Evolutionary conservation across 2,113 vertebrate genomes (phyloP).

Genomic region (Rana temporaria): DNA sequence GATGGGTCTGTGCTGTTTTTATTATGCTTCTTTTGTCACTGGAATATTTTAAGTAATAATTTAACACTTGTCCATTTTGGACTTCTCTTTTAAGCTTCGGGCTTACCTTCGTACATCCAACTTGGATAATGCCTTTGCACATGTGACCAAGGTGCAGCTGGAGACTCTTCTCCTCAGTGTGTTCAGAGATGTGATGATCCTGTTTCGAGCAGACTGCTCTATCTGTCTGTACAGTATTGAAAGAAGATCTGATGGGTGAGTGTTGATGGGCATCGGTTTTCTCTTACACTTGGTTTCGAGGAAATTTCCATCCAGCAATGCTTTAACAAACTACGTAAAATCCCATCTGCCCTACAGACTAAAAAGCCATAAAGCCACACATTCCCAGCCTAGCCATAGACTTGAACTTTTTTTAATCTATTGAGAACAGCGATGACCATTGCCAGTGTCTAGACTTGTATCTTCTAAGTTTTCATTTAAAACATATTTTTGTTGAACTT

Average conservation of each 20-base stretch:
- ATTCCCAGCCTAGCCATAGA: no score
- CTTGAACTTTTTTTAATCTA: no score
- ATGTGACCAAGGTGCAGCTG: constrained; percentile 88
- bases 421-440: no score
- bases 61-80: background rate
- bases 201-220: constrained; percentile 94
- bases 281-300: no score
- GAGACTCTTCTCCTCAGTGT: constrained; percentile 92
- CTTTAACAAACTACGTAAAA: no score
- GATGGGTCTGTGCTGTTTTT: no score
- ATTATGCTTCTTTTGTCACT: constrained; percentile 15
- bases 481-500: no score
- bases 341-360: no score
- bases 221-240: constrained; percentile 97
- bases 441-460: no score
- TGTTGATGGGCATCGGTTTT: background rate
- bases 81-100: constrained; percentile 77
- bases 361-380: no score
- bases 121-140: constrained; percentile 95
- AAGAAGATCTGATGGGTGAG: constrained; percentile 86
- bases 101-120: constrained; percentile 92
- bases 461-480: no score
- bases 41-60: background rate
- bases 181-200: constrained; percentile 90
- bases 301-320: no score